Evolutionary conservation across 2,888 invertebrate genomes (phyloP), one percentile per base, ranked within the genome.

Genomic region (Gymnocheta viridis): DNA sequence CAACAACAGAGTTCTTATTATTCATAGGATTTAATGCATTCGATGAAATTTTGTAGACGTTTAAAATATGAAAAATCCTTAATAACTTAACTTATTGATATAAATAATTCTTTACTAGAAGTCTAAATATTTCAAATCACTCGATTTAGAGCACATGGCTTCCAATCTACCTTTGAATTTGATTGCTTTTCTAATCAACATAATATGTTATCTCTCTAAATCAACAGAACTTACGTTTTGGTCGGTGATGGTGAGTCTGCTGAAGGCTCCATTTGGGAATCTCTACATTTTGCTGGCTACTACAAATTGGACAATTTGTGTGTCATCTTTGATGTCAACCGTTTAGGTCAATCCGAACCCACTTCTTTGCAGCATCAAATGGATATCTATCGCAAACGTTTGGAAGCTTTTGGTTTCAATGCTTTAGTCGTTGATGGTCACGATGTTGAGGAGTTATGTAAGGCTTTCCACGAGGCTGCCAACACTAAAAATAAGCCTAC

Each of bases 201-300:
- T 12, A 49, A 10, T 17, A 35, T 17, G 9, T 7, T 27, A 0
- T 62, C 56, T 60, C 12, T 38, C 1, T 47, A 19, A 19, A n/a
- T 19, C n/a, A 24, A 56, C 35, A 97, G 99, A 89, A 98, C 98
- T 2, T 99, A 96, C 93, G 98, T 98, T 90, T 90, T 99, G 87
- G 94, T 99, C 81, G 99, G 99, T 12, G 99, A 99, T 93, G 99
- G 99, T 6, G 99, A 99, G 93, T 96, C 98, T 74, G 98, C 99
- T 0, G 99, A 99, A 93, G 99, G 99, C 80, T 98, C 98, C 60
- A 94, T 99, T 86, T 99, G 99, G 99, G 99, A 99, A 93, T 98
- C 98, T 0, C 93, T 99, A 84, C 96, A 98, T 89, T 99, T 99
- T 93, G 97, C 98, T 62, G 96, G 97, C 82, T 94, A 96, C 92